phyloP scores from a whole-genome alignment of 1,140 invertebrate genomes.

The Caenorhabditis remanei region DNA sequence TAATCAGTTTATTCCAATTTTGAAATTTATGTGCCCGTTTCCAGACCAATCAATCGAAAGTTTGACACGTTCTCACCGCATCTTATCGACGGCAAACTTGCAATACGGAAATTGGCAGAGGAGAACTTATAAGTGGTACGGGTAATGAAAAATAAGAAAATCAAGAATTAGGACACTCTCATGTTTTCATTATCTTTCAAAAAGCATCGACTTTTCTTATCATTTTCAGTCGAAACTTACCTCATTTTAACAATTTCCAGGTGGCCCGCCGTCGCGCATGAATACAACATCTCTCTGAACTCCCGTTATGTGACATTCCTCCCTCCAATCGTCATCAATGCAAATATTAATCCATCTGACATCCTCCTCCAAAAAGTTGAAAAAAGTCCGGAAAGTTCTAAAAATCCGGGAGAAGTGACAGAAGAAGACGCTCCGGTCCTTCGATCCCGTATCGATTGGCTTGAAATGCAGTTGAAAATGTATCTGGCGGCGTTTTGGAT shows the following conservation, averaged over 20 bases:
- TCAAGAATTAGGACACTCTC: neutral
- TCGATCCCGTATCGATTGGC: slow-evolving; percentile 70
- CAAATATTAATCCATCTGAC: slow-evolving; percentile 53
- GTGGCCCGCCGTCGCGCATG: slow-evolving; percentile 71
- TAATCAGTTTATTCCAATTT: too few relatives aligned
- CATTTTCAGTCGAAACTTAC: too few relatives aligned
- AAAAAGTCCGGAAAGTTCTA: neutral
- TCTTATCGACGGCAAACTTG: slow-evolving; percentile 11
- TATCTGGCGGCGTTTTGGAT: slow-evolving; percentile 69
- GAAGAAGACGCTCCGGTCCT: slow-evolving; percentile 60
- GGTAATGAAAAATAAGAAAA: neutral
- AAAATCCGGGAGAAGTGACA: slow-evolving; percentile 28
- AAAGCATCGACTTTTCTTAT: too few relatives aligned
- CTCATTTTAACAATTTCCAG: slow-evolving; percentile 63
- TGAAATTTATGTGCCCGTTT: neutral
- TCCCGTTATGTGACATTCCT: slow-evolving; percentile 74
- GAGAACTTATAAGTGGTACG: slow-evolving; percentile 62
- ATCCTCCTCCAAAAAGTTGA: neutral
- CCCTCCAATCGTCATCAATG: slow-evolving; percentile 71
- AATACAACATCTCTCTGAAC: slow-evolving; percentile 73
- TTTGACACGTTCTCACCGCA: slow-evolving; percentile 16
- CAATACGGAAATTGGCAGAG: slow-evolving; percentile 69
- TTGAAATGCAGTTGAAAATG: slow-evolving; percentile 70
- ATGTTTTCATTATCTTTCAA: too few relatives aligned
- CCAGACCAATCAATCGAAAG: slow-evolving; percentile 27